A percentile compares a stretch with the other conserved stretches of the same genome.
Conservation (phyloP, 2,888 invertebrate species). For the Aelia acuminata region DNA sequence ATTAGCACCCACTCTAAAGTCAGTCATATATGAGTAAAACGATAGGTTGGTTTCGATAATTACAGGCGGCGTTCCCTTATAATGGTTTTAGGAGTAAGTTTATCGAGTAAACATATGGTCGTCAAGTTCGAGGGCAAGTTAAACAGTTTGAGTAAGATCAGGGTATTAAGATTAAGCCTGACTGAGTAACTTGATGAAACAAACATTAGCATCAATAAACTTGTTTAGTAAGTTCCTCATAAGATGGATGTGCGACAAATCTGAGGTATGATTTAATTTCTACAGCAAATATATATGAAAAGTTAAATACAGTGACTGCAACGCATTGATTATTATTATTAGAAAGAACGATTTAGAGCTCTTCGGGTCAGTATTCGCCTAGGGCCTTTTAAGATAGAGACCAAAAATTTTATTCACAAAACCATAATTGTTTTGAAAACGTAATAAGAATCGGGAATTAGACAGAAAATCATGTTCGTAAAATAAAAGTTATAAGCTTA, state of each 20-base stretch:
- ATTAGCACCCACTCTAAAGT: not conserved
- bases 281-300: not conserved
- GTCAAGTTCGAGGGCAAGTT: not conserved
- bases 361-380: too few relatives aligned
- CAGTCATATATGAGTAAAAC: not conserved
- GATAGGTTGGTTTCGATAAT: not conserved
- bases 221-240: not conserved
- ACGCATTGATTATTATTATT: too few relatives aligned
- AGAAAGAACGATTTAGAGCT: too few relatives aligned
- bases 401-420: too few relatives aligned
- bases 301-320: not conserved
- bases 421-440: too few relatives aligned
- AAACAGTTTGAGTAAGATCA: not conserved
- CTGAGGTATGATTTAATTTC: not conserved
- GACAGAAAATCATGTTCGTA: too few relatives aligned
- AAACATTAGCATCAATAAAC: not conserved
- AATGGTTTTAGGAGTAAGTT: not conserved
- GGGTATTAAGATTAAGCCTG: not conserved
- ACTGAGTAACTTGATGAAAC: constrained; percentile 11
- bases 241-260: not conserved
- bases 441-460: too few relatives aligned
- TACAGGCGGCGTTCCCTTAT: not conserved
- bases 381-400: too few relatives aligned
- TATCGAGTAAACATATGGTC: not conserved
- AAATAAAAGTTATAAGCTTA: too few relatives aligned